Evolutionary conservation across 2,888 invertebrate genomes (phyloP), one percentile per base, ranked within the genome.

Genomic region (Epicampocera succincta): DNA sequence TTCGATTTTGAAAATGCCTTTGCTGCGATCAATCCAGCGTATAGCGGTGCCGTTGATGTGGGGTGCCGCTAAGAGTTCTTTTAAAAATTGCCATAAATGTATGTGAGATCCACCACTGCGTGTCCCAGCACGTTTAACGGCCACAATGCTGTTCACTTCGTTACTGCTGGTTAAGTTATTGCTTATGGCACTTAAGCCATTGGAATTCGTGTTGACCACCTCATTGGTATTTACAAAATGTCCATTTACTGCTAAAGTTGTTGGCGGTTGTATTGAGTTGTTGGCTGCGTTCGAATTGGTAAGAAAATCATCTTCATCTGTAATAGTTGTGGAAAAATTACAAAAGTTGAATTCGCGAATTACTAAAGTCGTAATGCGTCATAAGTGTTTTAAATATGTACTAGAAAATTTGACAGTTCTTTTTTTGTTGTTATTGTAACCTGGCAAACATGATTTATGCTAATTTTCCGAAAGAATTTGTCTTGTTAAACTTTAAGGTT

Each of bases 1-100:
- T 91, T 99, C 99, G 90, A 99, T 99, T 92, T 99, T 99, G 93
- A 99, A 99, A 52, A 99, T 96, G 77, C 98, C 99, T 91, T 95
- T 96, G 91, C 94, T 93, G 89, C 98, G 94, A 91, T 99, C 98
- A 87, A 99, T 92, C 99, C 99, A 99, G 89, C 98, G 95, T 89
- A 99, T 99, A 90, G 98, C 99, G 4, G 96, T 96, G 12, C 97
- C 97, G 90, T 98, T 97, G 40, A 95, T 92, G 85, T 97, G 96
- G 0, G 98, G 97, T 65, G 97, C 95, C 19, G 96, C 94, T 1
- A 99, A 93, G 15, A 99, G 93, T 90, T 99, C 99, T 90, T 98
- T 98, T 69, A 99, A 93, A 92, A 99, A 99, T 92, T 99, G 99
- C 99, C 99, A 99, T 58, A 99, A 93, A 91, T 99, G 99, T 86